Conservation (phyloP, 2,888 invertebrate genomes). For the Campoletis raptor region DNA sequence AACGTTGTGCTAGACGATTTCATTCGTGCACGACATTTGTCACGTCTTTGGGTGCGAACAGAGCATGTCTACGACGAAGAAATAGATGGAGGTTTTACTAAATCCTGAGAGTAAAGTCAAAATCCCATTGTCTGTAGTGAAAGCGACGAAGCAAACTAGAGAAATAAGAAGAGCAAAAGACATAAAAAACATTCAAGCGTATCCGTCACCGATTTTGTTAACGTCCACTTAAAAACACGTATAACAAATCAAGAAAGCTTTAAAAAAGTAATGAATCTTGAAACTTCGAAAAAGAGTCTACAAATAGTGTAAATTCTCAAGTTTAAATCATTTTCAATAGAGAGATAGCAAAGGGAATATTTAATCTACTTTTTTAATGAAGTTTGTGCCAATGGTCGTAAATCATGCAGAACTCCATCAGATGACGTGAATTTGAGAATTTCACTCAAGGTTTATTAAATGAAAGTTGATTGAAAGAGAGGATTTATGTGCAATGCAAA, state of each 20-base stretch:
- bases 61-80: slow-evolving; percentile 45
- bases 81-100: slow-evolving; percentile 31
- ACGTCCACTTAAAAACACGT: not conserved
- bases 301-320: not conserved
- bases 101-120: slow-evolving; percentile 22
- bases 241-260: not conserved
- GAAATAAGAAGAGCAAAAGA: slow-evolving; percentile 1
- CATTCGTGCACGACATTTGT: slow-evolving; percentile 38
- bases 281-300: not conserved
- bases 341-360: not conserved
- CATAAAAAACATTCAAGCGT: not conserved
- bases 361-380: not conserved
- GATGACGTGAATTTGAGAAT: not conserved
- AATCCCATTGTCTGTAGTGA: not conserved
- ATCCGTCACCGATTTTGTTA: not conserved
- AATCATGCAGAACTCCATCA: not conserved
- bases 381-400: not conserved
- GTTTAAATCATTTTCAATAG: not conserved
- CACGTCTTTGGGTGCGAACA: slow-evolving; percentile 28
- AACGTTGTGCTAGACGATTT: slow-evolving; percentile 5
- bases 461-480: slow-evolving; percentile 11
- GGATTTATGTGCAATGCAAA: not conserved
- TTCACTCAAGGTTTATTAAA: not conserved
- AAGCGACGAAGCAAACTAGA: not conserved
- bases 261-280: not conserved